These are phyloP conservation scores for Eueremaeus valkanovi DNA, from an alignment of 2,888 invertebrate species.

Conservation along the genomic window DNA sequence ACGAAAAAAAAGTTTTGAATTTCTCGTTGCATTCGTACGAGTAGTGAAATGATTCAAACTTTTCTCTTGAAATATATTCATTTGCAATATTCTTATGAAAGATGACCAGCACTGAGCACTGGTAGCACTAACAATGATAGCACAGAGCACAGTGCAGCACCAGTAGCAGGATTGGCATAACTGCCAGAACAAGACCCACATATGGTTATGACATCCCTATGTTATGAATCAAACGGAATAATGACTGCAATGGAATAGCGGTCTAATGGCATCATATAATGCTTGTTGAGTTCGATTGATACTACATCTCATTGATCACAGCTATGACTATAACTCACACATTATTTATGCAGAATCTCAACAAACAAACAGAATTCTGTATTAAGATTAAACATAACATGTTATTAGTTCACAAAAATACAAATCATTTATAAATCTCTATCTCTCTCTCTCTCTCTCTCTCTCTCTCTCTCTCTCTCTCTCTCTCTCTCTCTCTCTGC, in stretches of 20 bases:
- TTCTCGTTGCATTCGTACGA: not conserved
- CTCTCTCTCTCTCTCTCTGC: no score
- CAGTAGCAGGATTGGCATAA: not conserved
- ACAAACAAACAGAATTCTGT: constrained; percentile 21
- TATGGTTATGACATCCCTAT: constrained; percentile 26
- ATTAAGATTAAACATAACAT: constrained; percentile 16
- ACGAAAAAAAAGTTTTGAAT: not conserved
- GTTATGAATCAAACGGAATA: constrained; percentile 24
- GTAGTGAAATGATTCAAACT: not conserved
- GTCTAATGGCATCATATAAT: constrained; percentile 33
- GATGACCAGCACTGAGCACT: constrained; percentile 10
- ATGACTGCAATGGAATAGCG: not conserved
- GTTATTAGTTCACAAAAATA: constrained; percentile 19
- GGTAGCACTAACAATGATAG: no score
- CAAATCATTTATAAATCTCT: not conserved
- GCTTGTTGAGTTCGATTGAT: constrained; percentile 34
- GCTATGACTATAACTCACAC: not conserved
- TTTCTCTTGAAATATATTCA: constrained; percentile 12
- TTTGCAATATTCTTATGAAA: constrained; percentile 20
- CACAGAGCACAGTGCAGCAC: no score
- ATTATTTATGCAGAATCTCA: constrained; percentile 30
- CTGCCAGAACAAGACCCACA: constrained; percentile 29
- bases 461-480: no score
- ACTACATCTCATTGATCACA: constrained; percentile 12
- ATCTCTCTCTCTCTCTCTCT: no score